Base-by-base conservation (phyloP, 2,888 invertebrate species). In the Loripinus fragilis region DNA sequence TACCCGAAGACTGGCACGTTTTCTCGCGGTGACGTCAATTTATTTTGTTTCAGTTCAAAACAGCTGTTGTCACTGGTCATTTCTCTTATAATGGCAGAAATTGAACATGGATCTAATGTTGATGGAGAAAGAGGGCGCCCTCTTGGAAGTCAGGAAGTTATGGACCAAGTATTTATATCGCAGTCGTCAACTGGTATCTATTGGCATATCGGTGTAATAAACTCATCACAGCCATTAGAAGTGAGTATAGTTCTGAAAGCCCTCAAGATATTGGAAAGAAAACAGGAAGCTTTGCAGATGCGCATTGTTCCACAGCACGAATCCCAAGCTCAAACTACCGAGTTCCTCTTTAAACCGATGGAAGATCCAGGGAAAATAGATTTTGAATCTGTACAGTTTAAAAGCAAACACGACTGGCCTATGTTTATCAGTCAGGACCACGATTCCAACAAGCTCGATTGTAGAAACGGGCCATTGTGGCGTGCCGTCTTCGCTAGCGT, bases 231-330 rank as follows among this genome's bases (percentile, higher is more conserved):
- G 5, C 60, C 33, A 7, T 33, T 60, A 60, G 2, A 60, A 20
- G 33, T 33, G 2, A 17, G 33, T 33, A 2, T 5, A 5, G 60
- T 60, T 20, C 2, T 7, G n/a, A 33, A 30, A 20, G 60, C 60
- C 2, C 15, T 30, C 5, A 60, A 60, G 33, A 33, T 60, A 28
- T 33, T 60, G 2, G 33, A 33, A 2, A 2, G 60, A 2, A 60
- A 60, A 33, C 60, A 60, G 28, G 60, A 60, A 33, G 60, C 60
- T 3, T 33, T 60, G 33, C 60, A 33, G 2, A 60, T 60, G 60
- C 33, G 60, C 5, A 33, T 60, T 17, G 33, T 33, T 20, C 60
- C 20, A 5, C 7, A 10, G 2, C 7, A 25, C 25, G 28, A 8
- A 25, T 10, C 10, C 8, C 25, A 55, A 55, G 33, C 10, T 20